Evolutionary conservation across 2,113 vertebrate genomes (phyloP).

Genomic region (Bubo bubo): DNA sequence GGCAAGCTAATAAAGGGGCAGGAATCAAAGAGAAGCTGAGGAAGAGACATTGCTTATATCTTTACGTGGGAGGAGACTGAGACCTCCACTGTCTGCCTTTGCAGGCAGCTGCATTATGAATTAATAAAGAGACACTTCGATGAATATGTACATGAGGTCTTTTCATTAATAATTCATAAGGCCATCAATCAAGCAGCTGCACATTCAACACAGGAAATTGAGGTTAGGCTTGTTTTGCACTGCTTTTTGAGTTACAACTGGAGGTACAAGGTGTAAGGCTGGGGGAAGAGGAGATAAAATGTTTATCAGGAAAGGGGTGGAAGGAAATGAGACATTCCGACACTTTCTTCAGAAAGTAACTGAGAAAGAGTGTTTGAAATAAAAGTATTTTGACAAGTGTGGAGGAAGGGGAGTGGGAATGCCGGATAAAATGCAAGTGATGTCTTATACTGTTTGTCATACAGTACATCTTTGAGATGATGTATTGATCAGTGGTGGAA

Average conservation of each 20-base stretch:
- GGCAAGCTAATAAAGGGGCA: not conserved
- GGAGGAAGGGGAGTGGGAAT: not conserved
- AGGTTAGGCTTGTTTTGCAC: conserved; percentile 45
- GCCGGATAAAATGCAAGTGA: not conserved
- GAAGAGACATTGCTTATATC: not conserved
- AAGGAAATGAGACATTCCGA: not conserved
- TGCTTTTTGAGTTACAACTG: not conserved
- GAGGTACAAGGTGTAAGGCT: not conserved
- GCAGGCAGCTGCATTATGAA: conserved; percentile 73
- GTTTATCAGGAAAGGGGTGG: not conserved
- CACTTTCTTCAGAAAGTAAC: not conserved
- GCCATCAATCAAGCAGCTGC: conserved; percentile 62
- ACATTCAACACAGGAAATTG: conserved; percentile 48
- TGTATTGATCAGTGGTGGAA: not conserved
- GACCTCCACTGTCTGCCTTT: conserved; percentile 26
- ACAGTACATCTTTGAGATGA: not conserved
- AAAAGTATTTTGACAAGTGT: not conserved
- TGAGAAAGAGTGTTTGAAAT: not conserved
- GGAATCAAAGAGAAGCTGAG: not conserved
- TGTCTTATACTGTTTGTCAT: not conserved
- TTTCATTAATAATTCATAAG: conserved; percentile 69
- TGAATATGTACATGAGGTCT: conserved; percentile 63
- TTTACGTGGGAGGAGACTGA: not conserved
- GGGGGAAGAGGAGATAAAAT: not conserved
- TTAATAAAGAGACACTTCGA: conserved; percentile 73